A percentile compares a stretch with the other conserved stretches of the same genome.
Conservation (phyloP, 2,113 vertebrate genomes). For the Plecturocebus donacophilus region DNA sequence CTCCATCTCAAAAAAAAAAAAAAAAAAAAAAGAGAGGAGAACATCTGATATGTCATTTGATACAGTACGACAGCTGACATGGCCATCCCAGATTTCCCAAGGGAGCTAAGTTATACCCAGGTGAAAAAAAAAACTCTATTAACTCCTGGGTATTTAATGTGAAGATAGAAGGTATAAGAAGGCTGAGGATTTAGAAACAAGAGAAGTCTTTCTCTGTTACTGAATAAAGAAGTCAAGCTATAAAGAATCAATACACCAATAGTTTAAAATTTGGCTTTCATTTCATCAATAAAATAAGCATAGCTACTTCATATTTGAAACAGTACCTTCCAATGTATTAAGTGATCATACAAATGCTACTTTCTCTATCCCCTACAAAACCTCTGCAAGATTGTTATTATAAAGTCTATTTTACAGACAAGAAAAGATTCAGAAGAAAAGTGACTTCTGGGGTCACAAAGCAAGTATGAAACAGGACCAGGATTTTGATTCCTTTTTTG, state of each 20-base stretch:
- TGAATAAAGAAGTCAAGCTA: constrained; percentile 5
- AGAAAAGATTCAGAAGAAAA: constrained; percentile 28
- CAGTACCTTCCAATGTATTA: neutral
- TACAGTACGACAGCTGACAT: constrained; percentile 71
- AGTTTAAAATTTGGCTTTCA: neutral
- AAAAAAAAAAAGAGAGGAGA: neutral
- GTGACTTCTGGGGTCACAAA: neutral
- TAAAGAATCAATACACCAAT: neutral
- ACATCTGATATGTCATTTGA: constrained; percentile 63
- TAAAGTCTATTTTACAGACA: neutral
- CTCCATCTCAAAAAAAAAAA: no score
- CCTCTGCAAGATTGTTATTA: neutral
- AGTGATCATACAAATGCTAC: neutral
- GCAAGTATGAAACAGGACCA: neutral
- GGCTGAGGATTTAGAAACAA: neutral
- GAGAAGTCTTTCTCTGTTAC: neutral
- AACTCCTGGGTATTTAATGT: constrained; percentile 41
- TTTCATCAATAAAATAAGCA: constrained; percentile 31
- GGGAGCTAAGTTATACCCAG: constrained; percentile 36
- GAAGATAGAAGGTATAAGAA: constrained; percentile 49
- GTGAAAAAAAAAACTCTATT: constrained; percentile 38
- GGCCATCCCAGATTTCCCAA: constrained; percentile 58
- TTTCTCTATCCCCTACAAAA: neutral
- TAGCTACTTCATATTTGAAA: constrained; percentile 13
- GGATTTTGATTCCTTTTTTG: neutral